Evolutionary conservation across 2,888 invertebrate species (phyloP).

Genomic region (Synergus umbraculus): DNA sequence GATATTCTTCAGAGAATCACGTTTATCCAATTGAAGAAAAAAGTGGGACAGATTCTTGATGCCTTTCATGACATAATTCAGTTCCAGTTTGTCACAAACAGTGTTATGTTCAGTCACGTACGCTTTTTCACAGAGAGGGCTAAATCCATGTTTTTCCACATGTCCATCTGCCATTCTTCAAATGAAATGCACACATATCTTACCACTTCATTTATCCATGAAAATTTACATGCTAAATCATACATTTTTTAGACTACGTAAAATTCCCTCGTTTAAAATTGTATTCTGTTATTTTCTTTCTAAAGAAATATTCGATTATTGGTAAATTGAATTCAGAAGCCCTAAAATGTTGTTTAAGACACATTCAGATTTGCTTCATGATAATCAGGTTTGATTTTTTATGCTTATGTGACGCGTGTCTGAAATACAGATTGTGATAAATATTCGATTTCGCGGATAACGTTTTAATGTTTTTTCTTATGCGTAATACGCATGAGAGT

Average conservation of each 20-base stretch:
- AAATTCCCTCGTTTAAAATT: neutral
- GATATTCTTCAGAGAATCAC: neutral
- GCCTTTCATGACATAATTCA: neutral
- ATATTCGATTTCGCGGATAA: neutral
- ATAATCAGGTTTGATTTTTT: neutral
- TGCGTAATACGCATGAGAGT: neutral
- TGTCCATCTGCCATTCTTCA: neutral
- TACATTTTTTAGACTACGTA: neutral
- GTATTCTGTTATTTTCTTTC: neutral
- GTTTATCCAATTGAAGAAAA: neutral
- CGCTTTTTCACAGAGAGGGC: neutral
- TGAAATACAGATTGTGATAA: neutral
- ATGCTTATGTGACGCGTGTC: neutral
- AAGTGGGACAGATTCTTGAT: neutral
- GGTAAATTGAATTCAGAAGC: neutral
- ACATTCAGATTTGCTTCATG: too few relatives aligned
- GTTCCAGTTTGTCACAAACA: neutral
- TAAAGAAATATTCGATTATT: neutral
- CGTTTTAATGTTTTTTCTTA: neutral
- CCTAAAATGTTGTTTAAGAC: neutral
- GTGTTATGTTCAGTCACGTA: conserved; percentile 26
- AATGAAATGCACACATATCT: neutral
- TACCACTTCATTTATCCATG: neutral
- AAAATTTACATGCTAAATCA: neutral
- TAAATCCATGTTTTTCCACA: neutral